Base-by-base conservation (phyloP, 2,888 invertebrate species). In the Ormyrus rosae region DNA sequence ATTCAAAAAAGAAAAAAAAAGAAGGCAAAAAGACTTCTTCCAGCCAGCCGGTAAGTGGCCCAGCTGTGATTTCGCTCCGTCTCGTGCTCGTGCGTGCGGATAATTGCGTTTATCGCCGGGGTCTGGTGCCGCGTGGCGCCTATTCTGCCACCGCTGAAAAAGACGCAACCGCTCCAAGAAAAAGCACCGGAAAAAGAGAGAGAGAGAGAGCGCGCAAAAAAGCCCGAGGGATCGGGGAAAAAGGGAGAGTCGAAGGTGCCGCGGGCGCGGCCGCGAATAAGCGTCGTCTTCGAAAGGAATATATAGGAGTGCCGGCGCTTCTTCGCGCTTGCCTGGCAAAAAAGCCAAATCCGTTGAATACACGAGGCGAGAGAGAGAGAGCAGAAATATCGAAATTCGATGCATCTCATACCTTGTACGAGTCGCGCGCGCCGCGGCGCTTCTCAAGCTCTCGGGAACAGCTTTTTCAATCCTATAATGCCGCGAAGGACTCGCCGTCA, bases 51-150 rank as follows among this genome's bases (percentile, higher is more conserved):
- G 60, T 70, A 78, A 81, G 75, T 78, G 79, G 65, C 51, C 34
- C 76, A 48, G 48, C 64, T 72, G 48, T 5, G 72, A 51, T 50
- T 65, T 65, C 73, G 63, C 75, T 55, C 65, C 68, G 78, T 68
- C 73, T 81, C 69, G 53, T 64, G 72, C 51, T 78, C 80, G 80
- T 75, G 82, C 80, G 82, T 80, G 82, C 78, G 75, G 80, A 82
- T 82, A 82, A 82, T 82, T 80, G 80, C 75, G 50, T 80, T 80
- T 80, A 76, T 73, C 78, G 78, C 56, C 65, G 69, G 34, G 51
- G 34, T 65, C 70, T 51, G 34, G 34, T 34, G 34, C 34, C 34
- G 34, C 34, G 34, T 34, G 34, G 34, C 34, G 34, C 34, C 34
- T 4, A 4, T 34, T 34, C 34, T 19, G 34, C 34, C 34, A 34